Conservation (phyloP, 2,888 invertebrate genomes). For the Drosophila buzzatii region DNA sequence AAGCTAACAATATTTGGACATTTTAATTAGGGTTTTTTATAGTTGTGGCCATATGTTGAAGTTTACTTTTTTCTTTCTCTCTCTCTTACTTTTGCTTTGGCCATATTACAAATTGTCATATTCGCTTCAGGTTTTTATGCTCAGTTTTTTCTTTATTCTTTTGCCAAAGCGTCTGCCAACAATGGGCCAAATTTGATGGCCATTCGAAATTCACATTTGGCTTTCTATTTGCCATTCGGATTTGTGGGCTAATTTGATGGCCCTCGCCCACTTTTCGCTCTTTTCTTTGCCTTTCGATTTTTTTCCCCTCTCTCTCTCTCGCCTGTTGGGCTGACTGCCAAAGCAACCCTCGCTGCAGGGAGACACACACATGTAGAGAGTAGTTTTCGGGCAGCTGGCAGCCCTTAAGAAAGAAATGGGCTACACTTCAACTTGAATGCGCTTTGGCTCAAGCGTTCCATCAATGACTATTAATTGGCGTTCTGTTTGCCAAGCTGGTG, state of each 20-base stretch:
- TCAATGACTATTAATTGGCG: conserved; percentile 77
- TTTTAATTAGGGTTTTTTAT: not conserved
- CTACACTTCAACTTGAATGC: conserved; percentile 62
- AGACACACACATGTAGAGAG: not conserved
- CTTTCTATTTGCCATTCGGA: conserved; percentile 48
- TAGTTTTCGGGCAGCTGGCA: conserved; percentile 48
- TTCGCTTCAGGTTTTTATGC: not conserved
- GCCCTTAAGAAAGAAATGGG: conserved; percentile 46
- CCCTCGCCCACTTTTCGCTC: not conserved
- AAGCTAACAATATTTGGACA: not conserved
- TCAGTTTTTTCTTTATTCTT: not conserved
- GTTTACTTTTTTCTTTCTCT: not conserved
- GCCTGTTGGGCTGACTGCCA: conserved; percentile 42
- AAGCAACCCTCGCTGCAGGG: conserved; percentile 41
- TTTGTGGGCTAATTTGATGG: conserved; percentile 68
- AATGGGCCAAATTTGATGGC: conserved; percentile 66
- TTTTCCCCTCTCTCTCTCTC: not conserved
- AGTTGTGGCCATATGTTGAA: conserved; percentile 6
- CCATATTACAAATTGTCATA: conserved; percentile 1
- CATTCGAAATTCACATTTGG: conserved; percentile 53
- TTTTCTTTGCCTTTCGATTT: not conserved
- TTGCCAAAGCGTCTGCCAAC: conserved; percentile 16
- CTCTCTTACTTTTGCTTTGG: not conserved
- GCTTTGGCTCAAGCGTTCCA: conserved; percentile 65
- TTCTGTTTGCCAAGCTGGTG: conserved; percentile 38